These are phyloP conservation scores for Rhamnusium bicolor DNA, from an alignment of 2,888 invertebrate species.

Conservation along the genomic window DNA sequence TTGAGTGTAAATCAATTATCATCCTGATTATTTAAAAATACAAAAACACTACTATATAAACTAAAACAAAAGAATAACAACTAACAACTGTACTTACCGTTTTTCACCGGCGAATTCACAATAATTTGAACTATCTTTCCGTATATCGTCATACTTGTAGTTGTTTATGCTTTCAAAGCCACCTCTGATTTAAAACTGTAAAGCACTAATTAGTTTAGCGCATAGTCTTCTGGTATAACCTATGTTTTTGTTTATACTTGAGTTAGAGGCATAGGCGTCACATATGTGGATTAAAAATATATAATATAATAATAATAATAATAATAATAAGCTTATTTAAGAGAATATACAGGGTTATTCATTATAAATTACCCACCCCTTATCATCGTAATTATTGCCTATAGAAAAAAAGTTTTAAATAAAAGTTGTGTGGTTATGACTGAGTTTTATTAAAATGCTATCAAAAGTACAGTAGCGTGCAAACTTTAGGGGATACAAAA, in stretches of 20 bases:
- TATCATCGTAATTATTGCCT: no score
- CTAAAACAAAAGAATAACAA: not conserved
- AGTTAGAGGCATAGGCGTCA: not conserved
- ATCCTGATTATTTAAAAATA: no score
- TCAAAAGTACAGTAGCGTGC: no score
- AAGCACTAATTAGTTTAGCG: not conserved
- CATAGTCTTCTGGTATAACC: not conserved
- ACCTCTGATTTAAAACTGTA: not conserved
- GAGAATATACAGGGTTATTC: no score
- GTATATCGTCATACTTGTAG: constrained; percentile 22
- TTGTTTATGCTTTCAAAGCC: not conserved
- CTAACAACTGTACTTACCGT: not conserved
- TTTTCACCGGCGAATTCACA: constrained; percentile 7
- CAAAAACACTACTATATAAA: not conserved
- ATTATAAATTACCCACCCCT: no score
- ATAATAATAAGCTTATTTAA: no score
- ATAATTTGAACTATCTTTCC: constrained; percentile 24
- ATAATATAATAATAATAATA: no score
- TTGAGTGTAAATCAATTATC: no score
- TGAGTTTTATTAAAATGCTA: no score
- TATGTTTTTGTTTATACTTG: not conserved
- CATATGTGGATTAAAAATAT: not conserved
- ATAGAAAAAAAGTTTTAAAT: no score
- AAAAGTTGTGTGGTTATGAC: no score
- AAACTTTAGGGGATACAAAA: no score